A percentile compares a stretch with the other conserved stretches of the same genome.
phyloP scores from a whole-genome alignment of 2,888 invertebrate genomes.

The Escarpia spicata region DNA sequence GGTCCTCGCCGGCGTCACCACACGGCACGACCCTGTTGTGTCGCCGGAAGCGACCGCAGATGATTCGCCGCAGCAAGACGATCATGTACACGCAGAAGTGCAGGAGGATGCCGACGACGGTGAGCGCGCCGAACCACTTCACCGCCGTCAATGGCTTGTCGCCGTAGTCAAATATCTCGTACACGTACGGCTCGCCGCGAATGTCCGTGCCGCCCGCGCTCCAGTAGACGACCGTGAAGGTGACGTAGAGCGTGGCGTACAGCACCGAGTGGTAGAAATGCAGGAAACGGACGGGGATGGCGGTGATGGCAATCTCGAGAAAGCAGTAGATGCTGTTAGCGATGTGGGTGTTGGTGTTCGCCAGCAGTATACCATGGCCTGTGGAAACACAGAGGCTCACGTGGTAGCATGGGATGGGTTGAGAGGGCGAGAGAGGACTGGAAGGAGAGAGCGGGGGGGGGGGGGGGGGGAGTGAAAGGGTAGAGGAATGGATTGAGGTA shows the following conservation, averaged over 20 bases:
- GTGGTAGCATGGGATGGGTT: not conserved
- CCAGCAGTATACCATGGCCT: conserved; percentile 36
- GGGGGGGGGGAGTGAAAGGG: too few relatives aligned
- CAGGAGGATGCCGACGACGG: not conserved
- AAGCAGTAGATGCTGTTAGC: conserved; percentile 81
- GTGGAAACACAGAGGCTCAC: not conserved
- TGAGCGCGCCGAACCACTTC: not conserved
- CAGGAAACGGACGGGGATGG: conserved; percentile 77
- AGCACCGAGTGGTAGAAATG: conserved; percentile 54
- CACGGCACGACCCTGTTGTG: not conserved
- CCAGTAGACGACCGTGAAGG: conserved; percentile 79
- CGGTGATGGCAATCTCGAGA: conserved; percentile 76
- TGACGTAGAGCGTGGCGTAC: conserved; percentile 54
- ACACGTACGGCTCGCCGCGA: conserved; percentile 75
- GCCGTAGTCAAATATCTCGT: conserved; percentile 77
- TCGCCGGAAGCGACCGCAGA: not conserved
- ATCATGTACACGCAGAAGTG: not conserved
- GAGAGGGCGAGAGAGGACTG: not conserved
- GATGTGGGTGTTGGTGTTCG: conserved; percentile 70
- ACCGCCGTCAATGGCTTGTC: conserved; percentile 29
- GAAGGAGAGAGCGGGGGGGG: too few relatives aligned
- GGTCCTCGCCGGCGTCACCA: too few relatives aligned
- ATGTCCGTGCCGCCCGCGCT: conserved; percentile 77
- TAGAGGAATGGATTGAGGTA: too few relatives aligned
- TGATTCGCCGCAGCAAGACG: not conserved